Conservation (phyloP, 2,797 vertebrate species). For the Sphenodon punctatus region DNA sequence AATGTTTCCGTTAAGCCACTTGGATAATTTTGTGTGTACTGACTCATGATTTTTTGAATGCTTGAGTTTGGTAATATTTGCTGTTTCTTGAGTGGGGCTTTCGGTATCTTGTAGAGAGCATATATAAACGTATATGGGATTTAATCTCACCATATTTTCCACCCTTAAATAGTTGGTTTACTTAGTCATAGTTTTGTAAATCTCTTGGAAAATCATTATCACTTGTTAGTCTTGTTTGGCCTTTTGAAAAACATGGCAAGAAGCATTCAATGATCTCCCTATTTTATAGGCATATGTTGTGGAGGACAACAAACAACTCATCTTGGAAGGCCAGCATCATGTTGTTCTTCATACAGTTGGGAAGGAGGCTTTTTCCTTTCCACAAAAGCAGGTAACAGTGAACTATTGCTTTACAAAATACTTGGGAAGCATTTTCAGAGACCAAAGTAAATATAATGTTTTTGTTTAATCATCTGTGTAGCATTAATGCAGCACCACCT, state of each 20-base stretch:
- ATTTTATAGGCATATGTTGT: constrained; percentile 89
- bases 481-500: too few relatives aligned
- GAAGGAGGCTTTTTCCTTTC: constrained; percentile 88
- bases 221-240: not conserved
- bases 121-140: too few relatives aligned
- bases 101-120: too few relatives aligned
- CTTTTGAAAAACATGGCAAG: not conserved
- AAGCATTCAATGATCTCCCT: not conserved
- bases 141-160: too few relatives aligned
- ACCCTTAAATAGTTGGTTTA: too few relatives aligned
- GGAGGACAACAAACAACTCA: constrained; percentile 95
- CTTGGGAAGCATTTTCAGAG: not conserved
- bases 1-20: too few relatives aligned
- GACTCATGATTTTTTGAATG: too few relatives aligned
- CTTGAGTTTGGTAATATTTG: too few relatives aligned
- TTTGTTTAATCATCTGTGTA: too few relatives aligned
- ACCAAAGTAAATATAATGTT: too few relatives aligned
- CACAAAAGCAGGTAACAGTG: constrained; percentile 87
- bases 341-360: constrained; percentile 88
- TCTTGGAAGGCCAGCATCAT: constrained; percentile 96
- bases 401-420: not conserved
- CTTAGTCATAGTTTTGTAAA: not conserved
- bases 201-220: not conserved
- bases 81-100: too few relatives aligned
- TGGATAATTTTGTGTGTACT: too few relatives aligned